Evolutionary conservation across 2,113 vertebrate species (phyloP).

Genomic region (Mustela nigripes): DNA sequence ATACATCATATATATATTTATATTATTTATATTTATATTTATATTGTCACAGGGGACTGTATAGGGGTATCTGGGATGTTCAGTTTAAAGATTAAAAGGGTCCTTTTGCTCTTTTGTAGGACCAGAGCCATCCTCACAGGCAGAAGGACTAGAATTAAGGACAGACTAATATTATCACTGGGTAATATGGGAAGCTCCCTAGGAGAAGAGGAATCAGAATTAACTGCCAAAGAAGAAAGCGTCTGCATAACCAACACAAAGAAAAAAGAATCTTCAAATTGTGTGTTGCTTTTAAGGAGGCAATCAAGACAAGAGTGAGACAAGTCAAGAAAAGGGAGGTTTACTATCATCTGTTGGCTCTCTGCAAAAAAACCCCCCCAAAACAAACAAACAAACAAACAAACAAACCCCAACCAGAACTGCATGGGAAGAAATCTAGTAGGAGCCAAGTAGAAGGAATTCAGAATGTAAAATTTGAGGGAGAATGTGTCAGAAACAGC

Average conservation of each 20-base stretch:
- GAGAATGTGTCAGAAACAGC: not conserved
- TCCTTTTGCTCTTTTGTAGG: not conserved
- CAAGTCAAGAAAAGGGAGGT: not conserved
- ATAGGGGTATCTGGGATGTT: not conserved
- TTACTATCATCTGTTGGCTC: no score
- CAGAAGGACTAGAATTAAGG: not conserved
- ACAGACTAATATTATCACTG: not conserved
- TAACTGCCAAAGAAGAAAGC: not conserved
- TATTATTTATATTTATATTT: not conserved
- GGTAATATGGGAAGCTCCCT: not conserved
- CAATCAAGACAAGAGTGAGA: not conserved
- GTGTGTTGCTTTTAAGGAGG: not conserved
- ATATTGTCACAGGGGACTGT: not conserved
- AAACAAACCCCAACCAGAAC: not conserved
- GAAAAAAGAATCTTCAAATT: not conserved
- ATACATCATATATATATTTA: no score
- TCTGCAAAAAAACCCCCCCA: not conserved
- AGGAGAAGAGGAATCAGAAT: not conserved
- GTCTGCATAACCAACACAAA: not conserved
- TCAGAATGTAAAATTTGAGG: conserved; percentile 22
- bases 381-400: not conserved
- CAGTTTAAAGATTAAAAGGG: not conserved
- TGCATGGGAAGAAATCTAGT: not conserved
- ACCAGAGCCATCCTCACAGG: not conserved
- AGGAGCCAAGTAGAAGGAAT: not conserved